Percentiles rank a stretch among this genome's conserved stretches.
These are phyloP conservation scores for Vombatus ursinus DNA, from an alignment of 2,113 vertebrate genomes.

Conservation along the genomic window DNA sequence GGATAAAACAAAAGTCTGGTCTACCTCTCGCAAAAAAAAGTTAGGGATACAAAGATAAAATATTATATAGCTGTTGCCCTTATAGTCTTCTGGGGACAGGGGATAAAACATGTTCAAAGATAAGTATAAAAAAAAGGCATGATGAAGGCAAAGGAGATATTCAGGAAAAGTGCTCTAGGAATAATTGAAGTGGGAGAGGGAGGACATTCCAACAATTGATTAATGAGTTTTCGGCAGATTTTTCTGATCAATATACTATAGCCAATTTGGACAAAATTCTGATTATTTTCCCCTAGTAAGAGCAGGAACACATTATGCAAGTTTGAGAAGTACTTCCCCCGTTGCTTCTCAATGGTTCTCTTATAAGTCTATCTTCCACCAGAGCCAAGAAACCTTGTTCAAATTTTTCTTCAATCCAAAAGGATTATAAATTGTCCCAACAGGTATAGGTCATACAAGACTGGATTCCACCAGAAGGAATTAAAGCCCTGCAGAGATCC, in stretches of 20 bases:
- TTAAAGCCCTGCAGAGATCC: background rate
- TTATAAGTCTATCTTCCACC: background rate
- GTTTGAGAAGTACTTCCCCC: background rate
- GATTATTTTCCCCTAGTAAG: background rate
- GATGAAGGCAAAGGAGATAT: background rate
- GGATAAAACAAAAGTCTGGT: background rate
- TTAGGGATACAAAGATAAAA: background rate
- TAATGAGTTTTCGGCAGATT: background rate
- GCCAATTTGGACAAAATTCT: background rate
- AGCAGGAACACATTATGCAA: background rate
- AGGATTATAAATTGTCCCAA: background rate
- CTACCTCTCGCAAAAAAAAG: background rate
- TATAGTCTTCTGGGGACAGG: background rate
- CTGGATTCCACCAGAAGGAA: background rate
- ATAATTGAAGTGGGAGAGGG: background rate
- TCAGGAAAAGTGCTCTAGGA: background rate
- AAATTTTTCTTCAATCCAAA: background rate
- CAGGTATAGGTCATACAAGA: background rate
- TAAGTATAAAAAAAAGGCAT: background rate
- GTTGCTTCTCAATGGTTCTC: background rate
- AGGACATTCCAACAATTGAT: background rate
- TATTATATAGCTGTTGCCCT: background rate
- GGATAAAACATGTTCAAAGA: background rate
- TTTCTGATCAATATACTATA: background rate
- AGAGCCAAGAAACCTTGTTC: background rate